Percentiles rank a stretch among this genome's conserved stretches.
Evolutionary conservation across 2,113 vertebrate genomes (phyloP).

Genomic region (Chrysochloris asiatica): DNA sequence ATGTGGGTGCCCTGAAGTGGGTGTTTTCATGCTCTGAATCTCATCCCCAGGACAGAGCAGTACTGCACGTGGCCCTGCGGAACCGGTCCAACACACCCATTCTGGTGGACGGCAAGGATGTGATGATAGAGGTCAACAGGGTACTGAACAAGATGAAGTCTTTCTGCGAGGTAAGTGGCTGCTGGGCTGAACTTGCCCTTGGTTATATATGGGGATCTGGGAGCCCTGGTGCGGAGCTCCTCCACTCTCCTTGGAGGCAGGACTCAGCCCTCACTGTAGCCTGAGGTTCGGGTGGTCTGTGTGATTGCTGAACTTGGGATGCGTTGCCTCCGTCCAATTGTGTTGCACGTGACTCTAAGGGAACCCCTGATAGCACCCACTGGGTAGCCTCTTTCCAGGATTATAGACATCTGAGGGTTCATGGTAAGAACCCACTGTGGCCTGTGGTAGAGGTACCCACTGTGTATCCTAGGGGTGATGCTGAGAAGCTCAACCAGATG

Average conservation of each 20-base stretch:
- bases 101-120: slow-evolving; percentile 92
- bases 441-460: too few relatives aligned
- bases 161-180: slow-evolving; percentile 91
- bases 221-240: rapidly evolving
- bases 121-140: slow-evolving; percentile 95
- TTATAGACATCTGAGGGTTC: neutral
- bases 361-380: too few relatives aligned
- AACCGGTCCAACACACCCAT: slow-evolving; percentile 94
- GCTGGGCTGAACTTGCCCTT: neutral
- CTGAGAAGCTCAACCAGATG: neutral
- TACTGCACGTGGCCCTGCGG: slow-evolving; percentile 95
- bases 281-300: neutral
- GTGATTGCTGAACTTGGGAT: neutral
- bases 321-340: neutral
- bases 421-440: neutral
- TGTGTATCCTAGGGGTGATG: neutral
- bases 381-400: neutral
- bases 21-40: neutral
- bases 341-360: neutral
- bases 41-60: slow-evolving; percentile 89
- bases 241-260: neutral
- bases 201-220: neutral
- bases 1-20: neutral
- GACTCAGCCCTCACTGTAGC: neutral
- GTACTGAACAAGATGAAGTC: slow-evolving; percentile 97